Evolutionary conservation across 2,797 vertebrate genomes (phyloP), one percentile per base, ranked within the genome.

Genomic region (Poecile montanus): DNA sequence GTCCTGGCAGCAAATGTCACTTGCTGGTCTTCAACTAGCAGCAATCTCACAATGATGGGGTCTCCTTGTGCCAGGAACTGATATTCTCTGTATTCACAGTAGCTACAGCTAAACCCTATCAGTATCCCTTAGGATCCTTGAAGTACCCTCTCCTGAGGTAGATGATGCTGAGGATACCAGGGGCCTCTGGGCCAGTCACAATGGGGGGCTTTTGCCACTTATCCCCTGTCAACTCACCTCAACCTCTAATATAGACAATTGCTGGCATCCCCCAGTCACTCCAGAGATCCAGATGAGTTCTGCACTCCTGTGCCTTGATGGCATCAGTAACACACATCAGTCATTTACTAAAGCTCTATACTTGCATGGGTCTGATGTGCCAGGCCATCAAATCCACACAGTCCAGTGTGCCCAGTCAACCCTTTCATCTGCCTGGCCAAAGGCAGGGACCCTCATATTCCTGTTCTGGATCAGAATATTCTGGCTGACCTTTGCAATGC

Each of bases 91-190:
- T 32, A 53, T 8, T 22, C 40, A 45, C 48, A 32, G 48, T 1
- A 27, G 14, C 27, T 38, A 61, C 9, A 38, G 13, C 17, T 26
- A 53, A 82, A 36, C 14, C 14, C 17, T 25, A 21, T 21, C 32
- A 36, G 7, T 6, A 32, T 1, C 9, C 38, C n/a, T 32, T 2
- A 3, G 38, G 14, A 53, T 45, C n/a, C 32, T 2, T 45, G 9
- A 44, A 45, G 38, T 36, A 32, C 21, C 5, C 47, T 53, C 14
- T 61, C 22, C 20, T 8, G 16, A 60, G 2, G 3, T 1, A 51
- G 10, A 0, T 16, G 45, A 51, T 20, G 3, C 6, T 6, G 10
- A 47, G n/a, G 27, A 21, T 48, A 57, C 17, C 7, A 32, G 22
- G 17, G 14, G 17, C 22, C 27, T 38, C 76, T 47, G 18, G 14